These are phyloP conservation scores for Ctenosaura bakeri DNA, from an alignment of 2,797 vertebrate species.

Conservation along the genomic window DNA sequence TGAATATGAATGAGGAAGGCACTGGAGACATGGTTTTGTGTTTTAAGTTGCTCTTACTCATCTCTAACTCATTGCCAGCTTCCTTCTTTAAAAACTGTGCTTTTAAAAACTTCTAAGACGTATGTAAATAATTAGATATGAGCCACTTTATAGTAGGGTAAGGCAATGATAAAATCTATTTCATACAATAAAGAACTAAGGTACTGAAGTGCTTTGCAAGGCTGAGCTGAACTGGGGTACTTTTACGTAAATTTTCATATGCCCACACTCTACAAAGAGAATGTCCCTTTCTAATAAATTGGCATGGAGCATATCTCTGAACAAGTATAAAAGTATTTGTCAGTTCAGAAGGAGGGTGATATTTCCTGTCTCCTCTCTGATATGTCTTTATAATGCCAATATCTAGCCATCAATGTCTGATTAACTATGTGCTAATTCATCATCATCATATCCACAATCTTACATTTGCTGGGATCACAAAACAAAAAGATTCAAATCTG, in stretches of 20 bases:
- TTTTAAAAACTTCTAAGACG: slow-evolving; percentile 42
- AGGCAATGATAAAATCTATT: not conserved
- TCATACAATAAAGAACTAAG: not conserved
- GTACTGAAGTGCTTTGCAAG: not conserved
- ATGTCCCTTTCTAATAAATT: not conserved
- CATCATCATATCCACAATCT: not conserved
- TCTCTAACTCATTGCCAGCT: slow-evolving; percentile 47
- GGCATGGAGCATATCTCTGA: not conserved
- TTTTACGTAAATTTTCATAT: not conserved
- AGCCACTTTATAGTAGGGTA: not conserved
- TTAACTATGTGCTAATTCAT: not conserved
- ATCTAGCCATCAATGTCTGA: not conserved
- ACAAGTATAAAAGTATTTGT: not conserved
- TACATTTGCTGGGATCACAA: slow-evolving; percentile 1
- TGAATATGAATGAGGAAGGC: slow-evolving; percentile 55
- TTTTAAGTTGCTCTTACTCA: slow-evolving; percentile 45
- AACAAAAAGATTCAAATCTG: not conserved
- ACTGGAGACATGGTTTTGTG: slow-evolving; percentile 44
- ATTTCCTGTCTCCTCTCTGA: not conserved
- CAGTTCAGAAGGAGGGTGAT: not conserved
- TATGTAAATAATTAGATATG: slow-evolving; percentile 23
- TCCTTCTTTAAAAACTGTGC: not conserved
- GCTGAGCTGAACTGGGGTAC: not conserved
- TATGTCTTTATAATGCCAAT: not conserved
- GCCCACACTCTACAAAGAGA: not conserved